Evolutionary conservation across 2,113 vertebrate genomes (phyloP).

Genomic region (Ranitomeya imitator): DNA sequence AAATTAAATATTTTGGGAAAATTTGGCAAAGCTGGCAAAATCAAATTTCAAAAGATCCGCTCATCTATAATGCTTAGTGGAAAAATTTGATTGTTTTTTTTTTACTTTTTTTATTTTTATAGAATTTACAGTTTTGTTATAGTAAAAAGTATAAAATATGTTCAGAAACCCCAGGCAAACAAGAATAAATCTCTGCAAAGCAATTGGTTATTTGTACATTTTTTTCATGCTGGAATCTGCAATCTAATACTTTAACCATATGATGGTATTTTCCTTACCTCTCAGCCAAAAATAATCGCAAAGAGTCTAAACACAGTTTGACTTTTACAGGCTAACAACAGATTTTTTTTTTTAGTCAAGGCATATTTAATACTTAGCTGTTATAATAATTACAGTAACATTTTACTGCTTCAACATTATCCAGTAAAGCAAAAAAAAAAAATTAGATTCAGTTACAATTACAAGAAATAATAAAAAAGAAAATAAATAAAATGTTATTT

Average conservation of each 20-base stretch:
- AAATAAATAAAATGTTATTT: constrained; percentile 90
- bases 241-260: background rate
- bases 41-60: too few relatives aligned
- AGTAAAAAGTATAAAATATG: too few relatives aligned
- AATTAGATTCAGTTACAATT: constrained; percentile 16
- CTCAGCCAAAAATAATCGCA: background rate
- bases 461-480: constrained; percentile 55
- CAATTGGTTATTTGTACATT: too few relatives aligned
- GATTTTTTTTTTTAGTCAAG: background rate
- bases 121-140: too few relatives aligned
- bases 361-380: background rate
- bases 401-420: background rate
- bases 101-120: too few relatives aligned
- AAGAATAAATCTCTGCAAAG: too few relatives aligned
- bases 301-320: background rate
- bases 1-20: too few relatives aligned
- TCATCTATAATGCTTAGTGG: too few relatives aligned
- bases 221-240: too few relatives aligned
- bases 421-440: constrained; percentile 12
- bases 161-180: too few relatives aligned
- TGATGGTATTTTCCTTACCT: background rate
- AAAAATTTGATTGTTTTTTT: too few relatives aligned
- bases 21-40: too few relatives aligned
- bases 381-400: constrained; percentile 15
- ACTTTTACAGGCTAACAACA: background rate